phyloP scores from a whole-genome alignment of 2,113 vertebrate species.

The Bubo scandiacus region DNA sequence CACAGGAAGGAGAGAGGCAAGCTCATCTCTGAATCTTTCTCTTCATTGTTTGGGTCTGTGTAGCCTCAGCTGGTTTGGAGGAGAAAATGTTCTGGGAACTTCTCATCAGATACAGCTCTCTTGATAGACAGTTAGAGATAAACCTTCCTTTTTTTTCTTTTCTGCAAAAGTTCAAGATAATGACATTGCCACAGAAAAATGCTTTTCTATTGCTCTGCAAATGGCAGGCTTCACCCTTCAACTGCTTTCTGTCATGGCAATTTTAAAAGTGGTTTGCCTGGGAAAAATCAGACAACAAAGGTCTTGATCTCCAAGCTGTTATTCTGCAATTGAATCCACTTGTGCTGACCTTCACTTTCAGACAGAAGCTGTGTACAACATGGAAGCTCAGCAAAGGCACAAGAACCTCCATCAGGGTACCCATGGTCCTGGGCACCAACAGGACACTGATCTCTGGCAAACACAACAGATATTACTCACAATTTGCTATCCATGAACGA shows the following conservation, averaged over 20 bases:
- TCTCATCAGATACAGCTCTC: constrained; percentile 61
- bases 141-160: constrained; percentile 19
- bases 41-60: constrained; percentile 31
- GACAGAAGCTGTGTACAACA: not conserved
- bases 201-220: constrained; percentile 37
- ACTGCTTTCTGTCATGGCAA: constrained; percentile 38
- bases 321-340: not conserved
- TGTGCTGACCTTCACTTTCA: not conserved
- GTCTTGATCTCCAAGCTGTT: constrained; percentile 14
- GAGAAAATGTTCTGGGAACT: constrained; percentile 63
- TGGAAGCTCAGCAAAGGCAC: not conserved
- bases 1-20: constrained; percentile 54
- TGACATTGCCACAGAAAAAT: constrained; percentile 60
- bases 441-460: not conserved
- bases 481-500: not conserved
- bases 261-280: not conserved
- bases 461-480: not conserved
- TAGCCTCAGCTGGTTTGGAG: constrained; percentile 51
- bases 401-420: not conserved
- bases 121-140: constrained; percentile 62
- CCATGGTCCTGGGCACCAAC: not conserved
- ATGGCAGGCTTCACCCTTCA: constrained; percentile 37
- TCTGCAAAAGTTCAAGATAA: constrained; percentile 63
- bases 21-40: constrained; percentile 46
- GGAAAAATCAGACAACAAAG: constrained; percentile 52